A percentile compares a stretch with the other conserved stretches of the same genome.
Evolutionary conservation across 2,888 invertebrate species (phyloP).

Genomic region (Eupithecia insigniata): DNA sequence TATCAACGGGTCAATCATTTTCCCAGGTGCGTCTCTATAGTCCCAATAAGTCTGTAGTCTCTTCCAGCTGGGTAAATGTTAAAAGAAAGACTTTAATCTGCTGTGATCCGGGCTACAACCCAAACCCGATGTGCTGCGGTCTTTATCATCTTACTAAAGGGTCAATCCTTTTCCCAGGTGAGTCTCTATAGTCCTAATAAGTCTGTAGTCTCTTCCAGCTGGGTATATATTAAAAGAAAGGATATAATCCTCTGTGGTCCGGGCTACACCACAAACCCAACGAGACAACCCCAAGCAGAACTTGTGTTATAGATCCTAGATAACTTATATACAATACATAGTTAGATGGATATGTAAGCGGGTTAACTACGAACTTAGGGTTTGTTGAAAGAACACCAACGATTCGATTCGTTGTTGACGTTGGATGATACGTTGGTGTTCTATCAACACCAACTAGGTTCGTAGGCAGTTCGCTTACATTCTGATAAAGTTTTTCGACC

Average conservation of each 20-base stretch:
- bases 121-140: not conserved
- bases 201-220: no score
- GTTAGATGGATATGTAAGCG: no score
- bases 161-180: constrained; percentile 79
- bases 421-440: no score
- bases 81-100: not conserved
- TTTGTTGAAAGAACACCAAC: no score
- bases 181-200: constrained; percentile 42
- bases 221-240: not conserved
- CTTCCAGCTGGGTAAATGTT: not conserved
- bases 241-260: constrained; percentile 48
- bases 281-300: no score
- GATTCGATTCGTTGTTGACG: no score
- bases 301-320: no score
- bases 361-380: no score
- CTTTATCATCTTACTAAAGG: constrained; percentile 7
- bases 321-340: no score
- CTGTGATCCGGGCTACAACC: not conserved
- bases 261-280: constrained; percentile 59
- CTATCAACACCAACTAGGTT: no score
- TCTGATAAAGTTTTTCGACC: not conserved
- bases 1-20: constrained; percentile 98
- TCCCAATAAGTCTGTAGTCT: not conserved
- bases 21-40: constrained; percentile 87
- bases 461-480: no score